Conservation (phyloP, 2,888 invertebrate genomes). For the Aphelenchoides bicaudatus region DNA sequence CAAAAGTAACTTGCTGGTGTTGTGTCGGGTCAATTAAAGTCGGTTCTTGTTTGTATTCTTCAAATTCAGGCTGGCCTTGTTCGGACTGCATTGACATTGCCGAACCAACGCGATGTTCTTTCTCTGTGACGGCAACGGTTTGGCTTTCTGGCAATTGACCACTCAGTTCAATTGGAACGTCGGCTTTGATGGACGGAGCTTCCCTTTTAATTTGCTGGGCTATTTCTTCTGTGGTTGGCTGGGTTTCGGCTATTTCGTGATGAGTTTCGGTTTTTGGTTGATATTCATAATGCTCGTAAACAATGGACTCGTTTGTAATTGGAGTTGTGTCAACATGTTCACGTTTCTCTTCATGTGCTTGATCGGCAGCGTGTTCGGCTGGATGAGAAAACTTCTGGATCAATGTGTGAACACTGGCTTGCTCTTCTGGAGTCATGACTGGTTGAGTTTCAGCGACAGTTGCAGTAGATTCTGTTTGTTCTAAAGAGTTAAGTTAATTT, state of each 20-base stretch:
- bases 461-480: not conserved
- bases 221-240: conserved; percentile 10
- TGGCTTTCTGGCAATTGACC: not conserved
- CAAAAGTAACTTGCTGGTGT: too few species aligned
- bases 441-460: conserved; percentile 5
- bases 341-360: not conserved
- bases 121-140: not conserved
- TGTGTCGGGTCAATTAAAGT: not conserved
- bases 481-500: not conserved
- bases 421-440: not conserved
- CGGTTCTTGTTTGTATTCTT: conserved; percentile 4
- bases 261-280: not conserved
- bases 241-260: not conserved
- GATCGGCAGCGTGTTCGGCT: not conserved
- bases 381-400: conserved; percentile 18
- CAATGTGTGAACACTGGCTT: conserved; percentile 4
- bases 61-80: not conserved
- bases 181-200: not conserved
- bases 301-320: not conserved
- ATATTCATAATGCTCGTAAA: conserved; percentile 4
- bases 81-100: conserved; percentile 10
- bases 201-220: conserved; percentile 9
- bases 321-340: not conserved
- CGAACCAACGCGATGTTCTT: not conserved
- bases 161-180: not conserved